Evolutionary conservation across 2,797 vertebrate genomes (phyloP).

Genomic region (Peromyscus nudipes): DNA sequence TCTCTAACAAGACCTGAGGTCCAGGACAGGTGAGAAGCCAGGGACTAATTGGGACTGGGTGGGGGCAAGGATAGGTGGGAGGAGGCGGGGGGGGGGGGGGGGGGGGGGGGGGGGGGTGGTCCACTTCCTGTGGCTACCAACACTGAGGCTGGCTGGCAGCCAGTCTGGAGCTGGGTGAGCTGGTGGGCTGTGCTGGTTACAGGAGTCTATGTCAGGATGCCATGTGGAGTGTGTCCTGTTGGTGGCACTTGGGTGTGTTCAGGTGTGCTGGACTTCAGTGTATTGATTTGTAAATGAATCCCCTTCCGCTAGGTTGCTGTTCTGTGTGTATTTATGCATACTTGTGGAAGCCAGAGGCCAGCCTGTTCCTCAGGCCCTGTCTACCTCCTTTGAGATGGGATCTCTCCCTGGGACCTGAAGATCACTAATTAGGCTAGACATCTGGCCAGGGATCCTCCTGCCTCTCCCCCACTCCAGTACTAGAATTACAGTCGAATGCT

Average conservation of each 20-base stretch:
- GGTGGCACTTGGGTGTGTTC: constrained; percentile 71
- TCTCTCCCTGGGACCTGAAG: background rate
- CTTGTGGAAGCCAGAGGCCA: background rate
- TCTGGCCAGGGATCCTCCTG: background rate
- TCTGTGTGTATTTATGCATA: background rate
- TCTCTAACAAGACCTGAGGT: background rate
- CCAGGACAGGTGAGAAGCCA: background rate
- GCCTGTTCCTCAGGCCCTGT: background rate
- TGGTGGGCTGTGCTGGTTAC: background rate
- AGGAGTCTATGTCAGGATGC: background rate
- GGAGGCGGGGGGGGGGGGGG: too few species aligned
- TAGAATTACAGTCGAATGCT: background rate
- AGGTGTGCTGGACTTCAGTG: background rate
- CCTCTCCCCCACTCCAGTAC: background rate
- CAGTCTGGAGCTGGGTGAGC: too few species aligned
- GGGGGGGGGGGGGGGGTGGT: background rate
- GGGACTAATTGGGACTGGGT: background rate
- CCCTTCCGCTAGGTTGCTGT: too few species aligned
- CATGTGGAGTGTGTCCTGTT: constrained; percentile 65
- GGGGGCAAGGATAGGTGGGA: background rate
- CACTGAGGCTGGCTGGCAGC: background rate
- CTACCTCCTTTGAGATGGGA: background rate
- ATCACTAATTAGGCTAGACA: background rate
- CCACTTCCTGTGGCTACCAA: background rate
- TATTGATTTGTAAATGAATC: background rate